These are phyloP conservation scores for Microtus ochrogaster DNA, from an alignment of 2,113 vertebrate species.

Conservation along the genomic window DNA sequence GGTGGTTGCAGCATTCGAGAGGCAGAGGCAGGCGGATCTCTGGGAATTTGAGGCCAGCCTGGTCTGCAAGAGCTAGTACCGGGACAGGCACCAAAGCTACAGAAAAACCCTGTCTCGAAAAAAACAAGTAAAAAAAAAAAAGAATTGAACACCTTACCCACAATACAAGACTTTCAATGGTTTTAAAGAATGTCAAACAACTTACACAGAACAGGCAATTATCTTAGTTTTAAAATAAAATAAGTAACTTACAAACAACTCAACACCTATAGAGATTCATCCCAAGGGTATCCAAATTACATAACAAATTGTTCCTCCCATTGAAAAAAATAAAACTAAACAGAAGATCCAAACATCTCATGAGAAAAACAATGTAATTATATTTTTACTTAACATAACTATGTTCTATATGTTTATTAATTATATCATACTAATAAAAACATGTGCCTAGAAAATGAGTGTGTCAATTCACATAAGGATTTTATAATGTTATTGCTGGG, in stretches of 20 bases:
- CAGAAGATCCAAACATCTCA: neutral
- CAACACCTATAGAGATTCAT: neutral
- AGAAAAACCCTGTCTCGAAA: no score
- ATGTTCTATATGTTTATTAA: neutral
- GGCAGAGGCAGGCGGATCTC: no score
- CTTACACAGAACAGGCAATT: neutral
- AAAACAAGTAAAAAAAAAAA: no score
- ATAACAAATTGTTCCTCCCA: neutral
- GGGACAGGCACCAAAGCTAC: no score
- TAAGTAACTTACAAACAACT: neutral
- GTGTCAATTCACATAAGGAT: neutral
- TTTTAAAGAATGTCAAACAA: neutral
- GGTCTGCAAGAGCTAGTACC: no score
- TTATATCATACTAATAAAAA: neutral
- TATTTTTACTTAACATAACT: no score
- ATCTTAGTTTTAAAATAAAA: neutral
- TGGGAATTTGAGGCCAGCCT: no score
- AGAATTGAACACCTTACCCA: neutral
- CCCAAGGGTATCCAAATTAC: neutral
- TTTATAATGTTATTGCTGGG: neutral
- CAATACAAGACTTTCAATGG: neutral
- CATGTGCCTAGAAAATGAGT: neutral
- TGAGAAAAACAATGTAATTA: neutral
- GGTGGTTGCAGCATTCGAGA: no score
- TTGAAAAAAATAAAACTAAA: neutral